Evolutionary conservation across 2,797 vertebrate species (phyloP).

Genomic region (Cyprinella venusta): DNA sequence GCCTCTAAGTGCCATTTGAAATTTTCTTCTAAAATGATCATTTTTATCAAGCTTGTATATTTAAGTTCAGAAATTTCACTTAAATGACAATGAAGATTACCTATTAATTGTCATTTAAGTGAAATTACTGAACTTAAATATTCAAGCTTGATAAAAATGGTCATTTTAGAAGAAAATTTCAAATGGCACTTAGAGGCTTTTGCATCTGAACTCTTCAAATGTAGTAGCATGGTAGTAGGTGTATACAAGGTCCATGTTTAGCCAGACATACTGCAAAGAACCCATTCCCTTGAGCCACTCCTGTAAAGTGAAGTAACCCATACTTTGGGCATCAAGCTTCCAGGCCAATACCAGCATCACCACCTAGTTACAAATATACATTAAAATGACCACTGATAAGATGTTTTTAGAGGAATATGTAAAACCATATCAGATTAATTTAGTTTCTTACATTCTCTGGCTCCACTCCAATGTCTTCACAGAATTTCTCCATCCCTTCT

Average conservation of each 20-base stretch:
- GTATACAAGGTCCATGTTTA: background rate
- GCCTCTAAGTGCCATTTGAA: no score
- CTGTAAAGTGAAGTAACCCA: slow-evolving; percentile 99
- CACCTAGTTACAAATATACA: slow-evolving; percentile 80
- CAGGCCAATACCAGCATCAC: slow-evolving; percentile 99
- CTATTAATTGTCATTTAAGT: no score
- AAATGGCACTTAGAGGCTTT: no score
- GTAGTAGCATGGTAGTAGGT: background rate
- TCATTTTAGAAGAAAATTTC: no score
- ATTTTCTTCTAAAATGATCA: no score
- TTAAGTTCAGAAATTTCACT: no score
- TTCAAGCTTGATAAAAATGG: no score
- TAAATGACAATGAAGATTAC: no score
- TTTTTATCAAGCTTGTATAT: no score
- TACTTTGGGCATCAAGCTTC: slow-evolving; percentile 99
- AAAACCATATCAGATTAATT: background rate
- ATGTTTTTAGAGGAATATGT: background rate
- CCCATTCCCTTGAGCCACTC: slow-evolving; percentile 99
- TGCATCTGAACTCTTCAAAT: no score
- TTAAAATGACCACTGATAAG: background rate
- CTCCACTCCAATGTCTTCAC: slow-evolving; percentile 99
- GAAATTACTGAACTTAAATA: no score
- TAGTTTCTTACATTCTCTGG: slow-evolving; percentile 91
- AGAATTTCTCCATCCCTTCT: slow-evolving; percentile 99
- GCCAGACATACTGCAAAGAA: slow-evolving; percentile 90